Percentiles rank a stretch among this genome's conserved stretches.
phyloP scores from a whole-genome alignment of 2,888 invertebrate species.

The Drosophila falleni region DNA sequence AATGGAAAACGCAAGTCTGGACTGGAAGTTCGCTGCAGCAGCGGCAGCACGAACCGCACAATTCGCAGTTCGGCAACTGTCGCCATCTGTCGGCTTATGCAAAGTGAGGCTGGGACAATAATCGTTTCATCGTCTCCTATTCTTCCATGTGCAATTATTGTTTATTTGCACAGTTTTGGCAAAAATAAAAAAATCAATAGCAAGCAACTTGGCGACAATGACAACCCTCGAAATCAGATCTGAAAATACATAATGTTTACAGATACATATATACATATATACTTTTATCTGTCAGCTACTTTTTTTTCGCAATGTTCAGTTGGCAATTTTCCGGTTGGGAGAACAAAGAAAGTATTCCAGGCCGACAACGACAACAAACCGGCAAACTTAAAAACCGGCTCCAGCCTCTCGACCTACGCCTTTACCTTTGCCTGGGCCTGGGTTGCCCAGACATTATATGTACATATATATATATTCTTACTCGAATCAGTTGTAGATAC shows the following conservation, averaged over 20 bases:
- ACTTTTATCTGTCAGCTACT: slow-evolving; percentile 17
- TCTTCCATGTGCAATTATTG: slow-evolving; percentile 50
- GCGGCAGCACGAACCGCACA: slow-evolving; percentile 20
- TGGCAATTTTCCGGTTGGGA: slow-evolving; percentile 61
- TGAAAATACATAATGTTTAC: neutral
- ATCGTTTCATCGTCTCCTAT: slow-evolving; percentile 26
- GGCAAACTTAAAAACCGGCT: slow-evolving; percentile 67
- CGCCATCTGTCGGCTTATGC: slow-evolving; percentile 38
- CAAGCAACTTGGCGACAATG: slow-evolving; percentile 19
- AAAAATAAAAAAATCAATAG: slow-evolving; percentile 31
- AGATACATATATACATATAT: neutral
- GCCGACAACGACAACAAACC: slow-evolving; percentile 32
- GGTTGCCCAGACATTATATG: slow-evolving; percentile 34
- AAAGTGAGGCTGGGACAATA: slow-evolving; percentile 46
- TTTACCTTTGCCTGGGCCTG: slow-evolving; percentile 38
- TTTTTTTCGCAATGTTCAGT: slow-evolving; percentile 28
- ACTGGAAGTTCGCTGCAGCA: slow-evolving; percentile 41
- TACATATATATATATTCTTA: neutral
- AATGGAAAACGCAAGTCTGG: slow-evolving; percentile 67
- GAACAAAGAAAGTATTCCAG: slow-evolving; percentile 77
- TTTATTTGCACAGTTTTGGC: slow-evolving; percentile 55
- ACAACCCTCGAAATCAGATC: slow-evolving; percentile 18
- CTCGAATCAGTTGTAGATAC: slow-evolving; percentile 12
- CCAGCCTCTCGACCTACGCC: slow-evolving; percentile 52
- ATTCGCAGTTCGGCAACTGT: neutral